These are phyloP conservation scores for Teleopsis dalmanni DNA, from an alignment of 1,140 invertebrate genomes.

Conservation along the genomic window DNA sequence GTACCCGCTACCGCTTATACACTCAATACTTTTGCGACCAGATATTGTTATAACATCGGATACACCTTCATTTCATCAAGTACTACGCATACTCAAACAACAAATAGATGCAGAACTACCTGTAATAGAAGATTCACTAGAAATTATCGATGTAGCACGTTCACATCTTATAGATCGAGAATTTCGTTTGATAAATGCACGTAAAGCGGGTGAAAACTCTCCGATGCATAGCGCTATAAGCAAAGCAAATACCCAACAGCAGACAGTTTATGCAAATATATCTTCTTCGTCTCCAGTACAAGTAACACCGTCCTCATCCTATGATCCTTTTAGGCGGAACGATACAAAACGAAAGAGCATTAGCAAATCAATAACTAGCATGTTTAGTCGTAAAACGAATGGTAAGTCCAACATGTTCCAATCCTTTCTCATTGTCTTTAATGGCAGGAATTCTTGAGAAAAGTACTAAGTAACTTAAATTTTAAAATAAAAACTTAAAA, in stretches of 20 bases:
- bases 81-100: conserved; percentile 75
- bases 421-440: no score
- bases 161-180: conserved; percentile 69
- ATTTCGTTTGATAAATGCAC: conserved; percentile 60
- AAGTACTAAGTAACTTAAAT: no score
- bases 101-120: conserved; percentile 73
- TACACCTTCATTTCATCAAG: conserved; percentile 84
- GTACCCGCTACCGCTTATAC: conserved; percentile 80
- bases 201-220: conserved; percentile 54
- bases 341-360: conserved; percentile 65
- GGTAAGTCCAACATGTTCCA: conserved; percentile 11
- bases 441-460: no score
- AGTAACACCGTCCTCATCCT: conserved; percentile 37
- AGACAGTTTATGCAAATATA: conserved; percentile 33
- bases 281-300: conserved; percentile 38
- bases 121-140: conserved; percentile 60
- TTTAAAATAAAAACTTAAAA: no score
- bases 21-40: conserved; percentile 80
- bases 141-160: conserved; percentile 65
- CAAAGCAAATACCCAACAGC: conserved; percentile 21
- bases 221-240: conserved; percentile 29
- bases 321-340: conserved; percentile 49
- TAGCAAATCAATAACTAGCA: conserved; percentile 61
- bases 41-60: conserved; percentile 81
- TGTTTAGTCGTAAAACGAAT: conserved; percentile 53